Evolutionary conservation across 1,140 invertebrate genomes (phyloP).

Genomic region (Diabrotica undecimpunctata): DNA sequence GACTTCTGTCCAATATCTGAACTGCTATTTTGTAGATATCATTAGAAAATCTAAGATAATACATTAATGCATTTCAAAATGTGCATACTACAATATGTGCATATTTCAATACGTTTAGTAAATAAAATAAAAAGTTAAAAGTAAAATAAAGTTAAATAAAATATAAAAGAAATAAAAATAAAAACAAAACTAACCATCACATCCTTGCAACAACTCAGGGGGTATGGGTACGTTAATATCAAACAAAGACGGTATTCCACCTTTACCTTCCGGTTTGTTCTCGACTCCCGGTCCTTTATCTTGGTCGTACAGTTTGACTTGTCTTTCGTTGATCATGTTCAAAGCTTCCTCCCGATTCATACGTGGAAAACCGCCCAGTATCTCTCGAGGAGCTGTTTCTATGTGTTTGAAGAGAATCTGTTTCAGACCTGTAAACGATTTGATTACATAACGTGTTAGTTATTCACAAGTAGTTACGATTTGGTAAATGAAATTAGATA

Average conservation of each 20-base stretch:
- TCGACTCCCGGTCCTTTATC: constrained; percentile 35
- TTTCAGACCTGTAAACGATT: constrained; percentile 37
- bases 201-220: constrained; percentile 33
- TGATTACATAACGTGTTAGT: not conserved
- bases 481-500: constrained; percentile 4
- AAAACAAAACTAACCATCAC: constrained; percentile 30
- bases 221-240: constrained; percentile 55
- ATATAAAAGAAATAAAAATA: constrained; percentile 22
- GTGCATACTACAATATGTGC: too few relatives aligned
- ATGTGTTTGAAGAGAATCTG: constrained; percentile 65
- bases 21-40: too few relatives aligned
- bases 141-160: constrained; percentile 8
- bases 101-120: not conserved
- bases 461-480: not conserved
- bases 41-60: too few relatives aligned
- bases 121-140: not conserved
- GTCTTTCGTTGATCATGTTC: constrained; percentile 66
- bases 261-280: constrained; percentile 39
- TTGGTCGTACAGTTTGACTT: constrained; percentile 60
- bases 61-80: too few relatives aligned
- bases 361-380: constrained; percentile 81
- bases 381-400: constrained; percentile 85
- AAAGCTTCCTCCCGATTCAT: constrained; percentile 71
- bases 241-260: constrained; percentile 54
- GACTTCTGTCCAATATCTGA: too few relatives aligned